These are phyloP conservation scores for Oncorhynchus gorbuscha DNA, from an alignment of 2,113 vertebrate species.

Conservation along the genomic window DNA sequence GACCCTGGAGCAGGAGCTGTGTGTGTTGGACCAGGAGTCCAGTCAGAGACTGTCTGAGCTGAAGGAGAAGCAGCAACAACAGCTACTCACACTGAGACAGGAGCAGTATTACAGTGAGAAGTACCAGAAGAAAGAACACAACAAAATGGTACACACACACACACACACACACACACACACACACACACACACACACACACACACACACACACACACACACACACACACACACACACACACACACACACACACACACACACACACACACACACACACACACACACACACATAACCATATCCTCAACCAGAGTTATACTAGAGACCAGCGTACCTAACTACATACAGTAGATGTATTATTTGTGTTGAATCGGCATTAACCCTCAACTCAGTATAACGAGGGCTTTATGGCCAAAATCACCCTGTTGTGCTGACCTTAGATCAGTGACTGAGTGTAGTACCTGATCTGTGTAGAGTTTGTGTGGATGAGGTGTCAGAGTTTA, in stretches of 20 bases:
- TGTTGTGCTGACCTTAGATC: neutral
- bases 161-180: neutral
- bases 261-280: too few species aligned
- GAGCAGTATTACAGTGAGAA: conserved; percentile 98
- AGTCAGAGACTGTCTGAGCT: conserved; percentile 83
- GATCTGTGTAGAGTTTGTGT: conserved; percentile 27
- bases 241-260: too few species aligned
- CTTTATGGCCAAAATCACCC: neutral
- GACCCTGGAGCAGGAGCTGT: conserved; percentile 84
- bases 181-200: neutral
- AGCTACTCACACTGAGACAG: conserved; percentile 91
- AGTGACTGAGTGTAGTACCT: neutral
- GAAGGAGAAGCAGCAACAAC: conserved; percentile 92
- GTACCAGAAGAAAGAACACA: conserved; percentile 95
- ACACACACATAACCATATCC: neutral
- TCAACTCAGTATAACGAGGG: neutral
- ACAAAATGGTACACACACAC: conserved; percentile 83
- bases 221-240: conserved; percentile 8
- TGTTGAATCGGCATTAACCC: neutral
- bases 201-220: neutral
- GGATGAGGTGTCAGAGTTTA: conserved; percentile 27
- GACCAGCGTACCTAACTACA: neutral
- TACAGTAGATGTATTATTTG: too few species aligned
- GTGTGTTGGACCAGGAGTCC: conserved; percentile 85
- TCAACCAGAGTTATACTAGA: neutral